Percentiles rank a stretch among this genome's conserved stretches.
phyloP scores from a whole-genome alignment of 2,888 invertebrate genomes.

The Drosophila sordidapex region DNA sequence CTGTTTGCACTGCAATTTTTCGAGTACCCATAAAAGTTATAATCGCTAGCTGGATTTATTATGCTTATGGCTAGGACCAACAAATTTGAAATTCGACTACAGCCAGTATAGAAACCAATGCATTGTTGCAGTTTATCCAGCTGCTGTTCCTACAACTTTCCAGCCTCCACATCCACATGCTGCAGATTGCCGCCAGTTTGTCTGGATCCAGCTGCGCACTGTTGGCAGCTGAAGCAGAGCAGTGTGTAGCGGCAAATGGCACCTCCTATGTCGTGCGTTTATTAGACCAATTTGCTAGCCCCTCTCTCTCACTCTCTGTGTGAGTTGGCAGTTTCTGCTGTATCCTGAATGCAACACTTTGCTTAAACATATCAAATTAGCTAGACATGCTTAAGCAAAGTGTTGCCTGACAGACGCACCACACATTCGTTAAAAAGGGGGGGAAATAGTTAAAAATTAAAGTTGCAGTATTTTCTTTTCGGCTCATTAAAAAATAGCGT shows the following conservation, averaged over 20 bases:
- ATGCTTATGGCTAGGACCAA: constrained; percentile 48
- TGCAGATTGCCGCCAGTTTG: constrained; percentile 38
- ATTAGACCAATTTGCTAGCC: constrained; percentile 38
- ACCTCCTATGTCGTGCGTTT: constrained; percentile 16
- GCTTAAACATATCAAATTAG: constrained; percentile 38
- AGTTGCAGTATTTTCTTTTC: not conserved
- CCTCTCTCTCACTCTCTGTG: not conserved
- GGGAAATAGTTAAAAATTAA: constrained; percentile 13
- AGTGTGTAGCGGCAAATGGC: not conserved
- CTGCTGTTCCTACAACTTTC: not conserved
- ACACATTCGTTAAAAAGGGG: not conserved
- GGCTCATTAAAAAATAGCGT: not conserved
- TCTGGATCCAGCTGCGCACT: constrained; percentile 54
- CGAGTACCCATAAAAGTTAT: constrained; percentile 39
- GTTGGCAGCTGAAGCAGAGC: constrained; percentile 24
- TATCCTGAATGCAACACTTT: constrained; percentile 34
- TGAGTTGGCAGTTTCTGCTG: constrained; percentile 13
- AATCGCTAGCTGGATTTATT: constrained; percentile 52
- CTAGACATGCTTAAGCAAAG: not conserved
- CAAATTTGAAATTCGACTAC: constrained; percentile 61
- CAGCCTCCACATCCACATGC: not conserved
- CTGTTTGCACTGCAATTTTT: constrained; percentile 34
- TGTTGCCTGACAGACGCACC: not conserved
- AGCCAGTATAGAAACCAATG: constrained; percentile 17
- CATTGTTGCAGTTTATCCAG: constrained; percentile 4